These are phyloP conservation scores for Rhyzopertha dominica DNA, from an alignment of 1,140 invertebrate species.

Conservation along the genomic window DNA sequence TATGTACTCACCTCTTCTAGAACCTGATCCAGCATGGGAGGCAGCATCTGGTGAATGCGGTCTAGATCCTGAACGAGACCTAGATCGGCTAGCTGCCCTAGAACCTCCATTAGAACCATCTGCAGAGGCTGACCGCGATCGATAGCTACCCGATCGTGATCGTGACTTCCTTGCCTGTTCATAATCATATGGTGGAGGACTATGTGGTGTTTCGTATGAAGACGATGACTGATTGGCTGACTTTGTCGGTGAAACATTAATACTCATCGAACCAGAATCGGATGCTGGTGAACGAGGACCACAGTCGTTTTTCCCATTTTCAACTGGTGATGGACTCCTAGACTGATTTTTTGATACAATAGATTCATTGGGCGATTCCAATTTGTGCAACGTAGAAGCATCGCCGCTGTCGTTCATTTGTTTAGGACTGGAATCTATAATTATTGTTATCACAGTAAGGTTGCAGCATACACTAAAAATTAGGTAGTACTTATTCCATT, in stretches of 20 bases:
- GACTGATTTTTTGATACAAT: no score
- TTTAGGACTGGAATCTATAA: no score
- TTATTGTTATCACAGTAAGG: no score
- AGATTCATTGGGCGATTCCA: no score
- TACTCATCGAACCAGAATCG: constrained; percentile 16
- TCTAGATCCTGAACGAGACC: constrained; percentile 33
- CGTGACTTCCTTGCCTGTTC: constrained; percentile 2
- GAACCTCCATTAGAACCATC: not conserved
- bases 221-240: constrained; percentile 8
- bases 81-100: constrained; percentile 1
- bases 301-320: not conserved
- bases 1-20: constrained; percentile 19
- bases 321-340: no score
- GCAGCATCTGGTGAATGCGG: constrained; percentile 24
- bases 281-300: constrained; percentile 7
- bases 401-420: no score
- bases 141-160: constrained; percentile 1
- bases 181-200: constrained; percentile 6
- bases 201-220: constrained; percentile 16
- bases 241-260: constrained; percentile 16
- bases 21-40: constrained; percentile 34
- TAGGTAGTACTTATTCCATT: no score
- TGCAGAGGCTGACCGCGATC: not conserved
- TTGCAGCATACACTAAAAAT: no score
- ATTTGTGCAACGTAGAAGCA: no score